Percentiles rank a stretch among this genome's conserved stretches.
phyloP scores from a whole-genome alignment of 92 coral and sea anemone species.

The Umimayanthus kanabou region DNA sequence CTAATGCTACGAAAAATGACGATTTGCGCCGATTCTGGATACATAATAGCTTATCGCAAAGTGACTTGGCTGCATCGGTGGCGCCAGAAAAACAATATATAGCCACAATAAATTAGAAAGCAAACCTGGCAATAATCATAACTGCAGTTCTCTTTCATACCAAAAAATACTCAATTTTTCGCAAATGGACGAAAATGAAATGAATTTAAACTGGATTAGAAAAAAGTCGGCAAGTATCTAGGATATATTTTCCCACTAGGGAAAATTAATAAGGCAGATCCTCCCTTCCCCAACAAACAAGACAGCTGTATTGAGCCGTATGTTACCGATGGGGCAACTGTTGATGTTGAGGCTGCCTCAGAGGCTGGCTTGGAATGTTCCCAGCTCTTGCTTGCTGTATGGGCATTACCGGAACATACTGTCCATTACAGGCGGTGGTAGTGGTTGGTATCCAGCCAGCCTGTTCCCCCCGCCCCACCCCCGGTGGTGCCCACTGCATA shows the following conservation, averaged over 20 bases:
- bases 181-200: not conserved
- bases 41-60: not conserved
- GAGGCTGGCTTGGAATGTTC: conserved; percentile 22
- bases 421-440: conserved; percentile 60
- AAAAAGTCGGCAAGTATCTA: not conserved
- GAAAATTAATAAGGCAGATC: not conserved
- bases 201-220: not conserved
- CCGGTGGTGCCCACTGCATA: conserved; percentile 43
- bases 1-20: not conserved
- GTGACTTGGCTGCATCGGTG: not conserved
- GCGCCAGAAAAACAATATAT: not conserved
- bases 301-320: not conserved
- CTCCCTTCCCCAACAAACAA: not conserved
- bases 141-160: not conserved
- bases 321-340: conserved; percentile 67
- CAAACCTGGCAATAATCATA: not conserved
- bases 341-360: conserved; percentile 53
- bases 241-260: not conserved
- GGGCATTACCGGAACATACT: conserved; percentile 63
- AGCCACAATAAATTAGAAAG: conserved; percentile 22
- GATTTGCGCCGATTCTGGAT: too few species aligned
- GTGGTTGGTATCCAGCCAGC: conserved; percentile 28
- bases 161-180: not conserved
- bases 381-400: conserved; percentile 53
- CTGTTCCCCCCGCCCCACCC: conserved; percentile 45